Evolutionary conservation across 2,797 vertebrate genomes (phyloP).

Genomic region (Lithobates pipiens): DNA sequence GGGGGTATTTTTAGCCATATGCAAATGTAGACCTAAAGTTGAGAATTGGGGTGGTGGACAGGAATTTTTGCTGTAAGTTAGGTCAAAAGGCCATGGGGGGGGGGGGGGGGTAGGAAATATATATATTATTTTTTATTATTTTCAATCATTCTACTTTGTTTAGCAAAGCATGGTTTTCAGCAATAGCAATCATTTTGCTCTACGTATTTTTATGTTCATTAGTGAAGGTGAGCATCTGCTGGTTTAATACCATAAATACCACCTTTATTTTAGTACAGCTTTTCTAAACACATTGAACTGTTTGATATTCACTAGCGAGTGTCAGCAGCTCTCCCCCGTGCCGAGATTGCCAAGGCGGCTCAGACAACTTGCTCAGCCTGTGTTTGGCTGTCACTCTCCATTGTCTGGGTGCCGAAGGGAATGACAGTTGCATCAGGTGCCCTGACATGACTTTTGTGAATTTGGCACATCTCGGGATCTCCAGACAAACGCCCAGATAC

Average conservation of each 20-base stretch:
- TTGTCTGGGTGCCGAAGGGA: slow-evolving; percentile 63
- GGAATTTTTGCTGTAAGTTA: too few relatives aligned
- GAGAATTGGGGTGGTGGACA: too few relatives aligned
- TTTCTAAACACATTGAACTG: neutral
- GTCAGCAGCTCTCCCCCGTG: neutral
- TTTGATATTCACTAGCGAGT: neutral
- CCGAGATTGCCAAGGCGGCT: slow-evolving; percentile 1
- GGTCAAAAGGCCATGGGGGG: too few relatives aligned
- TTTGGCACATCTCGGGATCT: slow-evolving; percentile 58
- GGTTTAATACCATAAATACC: neutral
- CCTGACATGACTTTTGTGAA: slow-evolving; percentile 62
- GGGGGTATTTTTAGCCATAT: too few relatives aligned
- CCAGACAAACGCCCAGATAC: slow-evolving; percentile 60
- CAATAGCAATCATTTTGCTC: too few relatives aligned
- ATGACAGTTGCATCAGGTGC: slow-evolving; percentile 64
- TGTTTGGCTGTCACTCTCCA: slow-evolving; percentile 58
- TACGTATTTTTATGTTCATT: neutral
- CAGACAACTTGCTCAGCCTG: neutral
- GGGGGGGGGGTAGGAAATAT: too few relatives aligned
- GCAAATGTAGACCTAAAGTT: too few relatives aligned
- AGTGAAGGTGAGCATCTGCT: neutral
- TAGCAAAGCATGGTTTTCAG: too few relatives aligned
- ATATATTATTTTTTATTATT: too few relatives aligned
- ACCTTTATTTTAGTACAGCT: neutral
- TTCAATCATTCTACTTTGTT: too few relatives aligned